A percentile compares a stretch with the other conserved stretches of the same genome.
These are phyloP conservation scores for Lethocerus indicus DNA, from an alignment of 1,140 invertebrate genomes.

Conservation along the genomic window DNA sequence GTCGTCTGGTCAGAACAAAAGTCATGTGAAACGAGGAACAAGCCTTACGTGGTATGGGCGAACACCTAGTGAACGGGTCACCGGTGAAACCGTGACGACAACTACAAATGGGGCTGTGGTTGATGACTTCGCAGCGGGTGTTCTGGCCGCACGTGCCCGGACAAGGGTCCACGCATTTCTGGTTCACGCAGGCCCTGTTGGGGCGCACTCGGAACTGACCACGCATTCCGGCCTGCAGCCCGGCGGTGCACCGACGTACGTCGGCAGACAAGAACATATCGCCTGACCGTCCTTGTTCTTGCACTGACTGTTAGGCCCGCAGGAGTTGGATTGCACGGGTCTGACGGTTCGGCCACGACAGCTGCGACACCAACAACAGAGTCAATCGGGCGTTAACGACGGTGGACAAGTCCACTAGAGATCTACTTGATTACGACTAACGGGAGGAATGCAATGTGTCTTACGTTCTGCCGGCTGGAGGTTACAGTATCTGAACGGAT, in stretches of 20 bases:
- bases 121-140: slow-evolving; percentile 32
- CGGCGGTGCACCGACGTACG: slow-evolving; percentile 37
- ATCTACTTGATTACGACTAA: too few species aligned
- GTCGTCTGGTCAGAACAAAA: background rate
- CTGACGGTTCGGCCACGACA: slow-evolving; percentile 20
- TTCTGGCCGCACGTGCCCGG: slow-evolving; percentile 28
- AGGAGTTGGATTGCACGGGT: slow-evolving; percentile 40
- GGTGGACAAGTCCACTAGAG: too few species aligned
- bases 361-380: too few species aligned
- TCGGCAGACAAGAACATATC: slow-evolving; percentile 37
- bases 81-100: slow-evolving; percentile 31
- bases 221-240: slow-evolving; percentile 45
- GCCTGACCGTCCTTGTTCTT: slow-evolving; percentile 33
- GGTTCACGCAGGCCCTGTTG: slow-evolving; percentile 40
- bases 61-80: slow-evolving; percentile 36
- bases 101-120: slow-evolving; percentile 37
- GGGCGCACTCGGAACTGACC: slow-evolving; percentile 40
- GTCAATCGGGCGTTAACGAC: too few species aligned
- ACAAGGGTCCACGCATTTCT: slow-evolving; percentile 37
- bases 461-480: slow-evolving; percentile 25
- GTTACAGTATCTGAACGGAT: slow-evolving; percentile 30
- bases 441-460: too few species aligned
- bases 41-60: slow-evolving; percentile 27
- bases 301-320: slow-evolving; percentile 41
- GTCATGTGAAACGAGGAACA: background rate